A percentile compares a stretch with the other conserved stretches of the same genome.
Conservation (phyloP, 1,140 invertebrate species). For the Xylocopa sonorina region DNA sequence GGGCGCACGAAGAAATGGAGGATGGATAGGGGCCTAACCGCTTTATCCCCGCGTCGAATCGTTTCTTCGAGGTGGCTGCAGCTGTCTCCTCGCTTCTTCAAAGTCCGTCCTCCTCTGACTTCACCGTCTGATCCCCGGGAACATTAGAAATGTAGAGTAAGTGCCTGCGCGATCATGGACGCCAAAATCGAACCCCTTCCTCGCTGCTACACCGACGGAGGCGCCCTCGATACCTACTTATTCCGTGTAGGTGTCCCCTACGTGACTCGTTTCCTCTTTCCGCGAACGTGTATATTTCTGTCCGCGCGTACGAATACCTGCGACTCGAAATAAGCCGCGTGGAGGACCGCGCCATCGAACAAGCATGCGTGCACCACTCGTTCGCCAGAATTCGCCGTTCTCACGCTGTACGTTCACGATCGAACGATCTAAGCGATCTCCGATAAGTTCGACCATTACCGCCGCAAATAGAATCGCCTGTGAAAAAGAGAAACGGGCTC, state of each 20-base stretch:
- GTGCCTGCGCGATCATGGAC: conserved; percentile 15
- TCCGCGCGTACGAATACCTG: background rate
- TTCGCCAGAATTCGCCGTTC: no score
- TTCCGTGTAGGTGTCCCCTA: no score
- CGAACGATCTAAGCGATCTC: no score
- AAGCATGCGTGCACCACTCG: no score
- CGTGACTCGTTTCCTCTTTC: background rate
- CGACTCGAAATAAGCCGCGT: no score
- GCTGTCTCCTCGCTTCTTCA: conserved; percentile 68
- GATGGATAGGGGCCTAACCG: conserved; percentile 61
- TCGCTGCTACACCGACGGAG: background rate
- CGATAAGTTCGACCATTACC: no score
- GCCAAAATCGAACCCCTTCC: conserved; percentile 14
- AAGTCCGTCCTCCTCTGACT: conserved; percentile 56
- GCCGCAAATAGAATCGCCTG: no score
- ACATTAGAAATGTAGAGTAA: conserved; percentile 54
- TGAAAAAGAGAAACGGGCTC: background rate
- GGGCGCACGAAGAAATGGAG: conserved; percentile 32
- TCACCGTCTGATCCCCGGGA: conserved; percentile 18
- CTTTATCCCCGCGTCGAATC: conserved; percentile 69
- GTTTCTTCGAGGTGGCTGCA: conserved; percentile 65
- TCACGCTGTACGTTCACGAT: no score
- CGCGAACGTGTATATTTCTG: background rate
- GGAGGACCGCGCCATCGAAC: no score
- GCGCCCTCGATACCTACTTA: background rate